Evolutionary conservation across 2,888 invertebrate genomes (phyloP).

Genomic region (Imbricaverruca yamaguchii): DNA sequence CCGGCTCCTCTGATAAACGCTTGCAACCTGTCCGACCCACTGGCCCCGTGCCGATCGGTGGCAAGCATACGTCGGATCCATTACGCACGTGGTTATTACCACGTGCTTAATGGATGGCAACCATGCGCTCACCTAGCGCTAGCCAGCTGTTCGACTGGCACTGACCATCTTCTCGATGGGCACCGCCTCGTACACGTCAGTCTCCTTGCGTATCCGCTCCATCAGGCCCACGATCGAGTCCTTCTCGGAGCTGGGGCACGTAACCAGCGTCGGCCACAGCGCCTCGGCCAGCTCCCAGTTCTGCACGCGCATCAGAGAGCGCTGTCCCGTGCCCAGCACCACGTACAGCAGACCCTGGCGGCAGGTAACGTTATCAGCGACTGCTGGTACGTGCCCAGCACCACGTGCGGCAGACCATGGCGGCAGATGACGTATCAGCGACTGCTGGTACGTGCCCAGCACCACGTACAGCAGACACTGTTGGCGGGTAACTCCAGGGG

Average conservation of each 20-base stretch:
- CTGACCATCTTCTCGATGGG: conserved; percentile 31
- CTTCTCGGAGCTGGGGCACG: conserved; percentile 75
- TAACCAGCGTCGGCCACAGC: conserved; percentile 71
- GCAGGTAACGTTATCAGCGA: too few relatives aligned
- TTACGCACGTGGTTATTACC: too few relatives aligned
- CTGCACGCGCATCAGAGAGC: conserved; percentile 58
- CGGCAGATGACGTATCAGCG: background rate
- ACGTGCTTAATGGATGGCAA: too few relatives aligned
- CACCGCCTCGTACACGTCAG: conserved; percentile 35
- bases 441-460: too few relatives aligned
- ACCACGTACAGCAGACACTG: background rate
- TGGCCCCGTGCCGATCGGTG: too few relatives aligned
- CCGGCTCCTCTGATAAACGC: too few relatives aligned
- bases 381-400: too few relatives aligned
- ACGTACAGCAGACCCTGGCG: conserved; percentile 65
- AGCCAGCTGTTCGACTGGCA: background rate
- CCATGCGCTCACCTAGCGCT: too few relatives aligned
- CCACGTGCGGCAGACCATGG: background rate
- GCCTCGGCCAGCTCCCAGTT: conserved; percentile 64
- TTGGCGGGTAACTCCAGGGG: too few relatives aligned
- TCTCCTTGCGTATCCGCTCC: conserved; percentile 37
- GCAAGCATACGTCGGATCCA: too few relatives aligned
- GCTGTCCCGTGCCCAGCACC: conserved; percentile 57
- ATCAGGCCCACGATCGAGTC: conserved; percentile 58
- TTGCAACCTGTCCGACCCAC: too few relatives aligned